Conservation (phyloP, 2,113 vertebrate genomes). For the Pseudonaja textilis region DNA sequence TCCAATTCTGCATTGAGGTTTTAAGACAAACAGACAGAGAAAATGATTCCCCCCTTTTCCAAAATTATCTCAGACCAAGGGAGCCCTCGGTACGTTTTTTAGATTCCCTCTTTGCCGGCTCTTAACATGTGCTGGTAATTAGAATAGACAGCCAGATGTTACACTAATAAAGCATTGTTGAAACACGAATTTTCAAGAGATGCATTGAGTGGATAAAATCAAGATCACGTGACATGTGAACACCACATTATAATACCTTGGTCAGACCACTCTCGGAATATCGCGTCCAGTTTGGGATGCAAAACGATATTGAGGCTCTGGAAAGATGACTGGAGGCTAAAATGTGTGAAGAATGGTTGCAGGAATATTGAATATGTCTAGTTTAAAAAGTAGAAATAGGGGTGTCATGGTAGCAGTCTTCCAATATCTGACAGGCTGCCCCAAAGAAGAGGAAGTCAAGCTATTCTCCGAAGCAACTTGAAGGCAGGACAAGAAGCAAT, state of each 20-base stretch:
- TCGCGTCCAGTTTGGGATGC: too few species aligned
- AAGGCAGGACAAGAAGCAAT: too few species aligned
- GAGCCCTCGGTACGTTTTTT: background rate
- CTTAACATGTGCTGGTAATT: conserved; percentile 9
- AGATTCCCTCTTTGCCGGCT: background rate
- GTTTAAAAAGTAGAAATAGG: too few species aligned
- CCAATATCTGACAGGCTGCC: too few species aligned
- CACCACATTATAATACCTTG: background rate
- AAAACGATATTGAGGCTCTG: background rate
- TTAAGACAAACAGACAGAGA: background rate
- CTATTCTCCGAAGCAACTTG: too few species aligned
- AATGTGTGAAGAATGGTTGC: too few species aligned
- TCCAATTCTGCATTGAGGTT: background rate
- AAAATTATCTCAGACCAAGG: background rate
- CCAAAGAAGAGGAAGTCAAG: too few species aligned
- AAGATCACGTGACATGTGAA: background rate
- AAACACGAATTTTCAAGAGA: conserved; percentile 32
- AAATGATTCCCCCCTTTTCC: background rate
- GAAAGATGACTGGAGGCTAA: background rate
- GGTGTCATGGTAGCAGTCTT: too few species aligned
- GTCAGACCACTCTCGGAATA: too few species aligned
- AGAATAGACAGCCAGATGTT: conserved; percentile 32
- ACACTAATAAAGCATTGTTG: conserved; percentile 22
- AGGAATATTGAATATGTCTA: too few species aligned
- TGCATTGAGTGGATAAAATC: conserved; percentile 5